phyloP scores from a whole-genome alignment of 2,888 invertebrate genomes.

The Pasiphila rectangulata region DNA sequence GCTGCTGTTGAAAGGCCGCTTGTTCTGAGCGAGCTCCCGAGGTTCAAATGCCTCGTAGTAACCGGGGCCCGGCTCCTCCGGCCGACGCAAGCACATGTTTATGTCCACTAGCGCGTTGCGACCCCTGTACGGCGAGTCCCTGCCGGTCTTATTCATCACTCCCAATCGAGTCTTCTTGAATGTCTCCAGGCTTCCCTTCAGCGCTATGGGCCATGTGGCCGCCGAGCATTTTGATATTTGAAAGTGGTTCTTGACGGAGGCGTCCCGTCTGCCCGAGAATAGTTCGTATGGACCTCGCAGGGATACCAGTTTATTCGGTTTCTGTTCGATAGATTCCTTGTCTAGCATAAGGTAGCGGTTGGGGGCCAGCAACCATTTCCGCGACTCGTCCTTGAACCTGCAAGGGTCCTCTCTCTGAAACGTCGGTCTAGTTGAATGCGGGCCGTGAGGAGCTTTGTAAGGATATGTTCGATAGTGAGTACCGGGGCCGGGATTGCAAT shows the following conservation, averaged over 20 bases:
- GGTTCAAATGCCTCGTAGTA: slow-evolving; percentile 53
- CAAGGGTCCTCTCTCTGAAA: slow-evolving; percentile 64
- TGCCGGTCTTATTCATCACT: slow-evolving; percentile 62
- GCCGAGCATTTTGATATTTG: slow-evolving; percentile 51
- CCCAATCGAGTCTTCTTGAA: slow-evolving; percentile 59
- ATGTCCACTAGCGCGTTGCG: slow-evolving; percentile 73
- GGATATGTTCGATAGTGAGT: slow-evolving; percentile 56
- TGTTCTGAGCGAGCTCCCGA: slow-evolving; percentile 47
- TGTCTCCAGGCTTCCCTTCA: slow-evolving; percentile 55
- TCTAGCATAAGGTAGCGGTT: slow-evolving; percentile 64
- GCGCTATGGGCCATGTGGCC: slow-evolving; percentile 61
- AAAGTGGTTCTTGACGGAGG: slow-evolving; percentile 78
- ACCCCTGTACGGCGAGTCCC: slow-evolving; percentile 57
- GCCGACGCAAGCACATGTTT: slow-evolving; percentile 68
- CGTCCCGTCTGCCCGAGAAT: slow-evolving; percentile 75
- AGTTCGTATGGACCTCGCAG: slow-evolving; percentile 66
- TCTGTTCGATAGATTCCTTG: slow-evolving; percentile 57
- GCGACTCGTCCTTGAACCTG: slow-evolving; percentile 53
- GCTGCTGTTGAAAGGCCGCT: slow-evolving; percentile 60
- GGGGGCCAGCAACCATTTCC: slow-evolving; percentile 62
- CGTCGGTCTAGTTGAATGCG: slow-evolving; percentile 55
- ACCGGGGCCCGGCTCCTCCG: slow-evolving; percentile 77
- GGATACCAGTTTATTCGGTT: slow-evolving; percentile 61
- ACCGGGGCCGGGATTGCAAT: slow-evolving; percentile 56
- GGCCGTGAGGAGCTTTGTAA: slow-evolving; percentile 57